phyloP scores from a whole-genome alignment of 1,140 invertebrate species.

The Saccostrea cuccullata region DNA sequence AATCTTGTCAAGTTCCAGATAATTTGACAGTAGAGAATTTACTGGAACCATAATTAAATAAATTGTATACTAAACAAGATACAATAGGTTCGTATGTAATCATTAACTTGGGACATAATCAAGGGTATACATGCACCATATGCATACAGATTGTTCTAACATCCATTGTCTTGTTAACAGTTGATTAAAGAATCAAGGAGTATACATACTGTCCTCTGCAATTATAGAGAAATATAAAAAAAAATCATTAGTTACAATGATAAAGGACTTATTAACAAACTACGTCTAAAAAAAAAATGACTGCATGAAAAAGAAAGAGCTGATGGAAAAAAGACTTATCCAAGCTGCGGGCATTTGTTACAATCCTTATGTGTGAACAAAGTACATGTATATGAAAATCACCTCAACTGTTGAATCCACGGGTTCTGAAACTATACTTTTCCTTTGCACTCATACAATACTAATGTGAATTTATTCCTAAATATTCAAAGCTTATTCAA shows the following conservation, averaged over 20 bases:
- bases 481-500: too few species aligned
- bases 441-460: too few species aligned
- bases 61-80: neutral
- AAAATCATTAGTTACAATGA: neutral
- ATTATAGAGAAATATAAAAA: neutral
- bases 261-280: neutral
- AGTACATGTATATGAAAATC: too few species aligned
- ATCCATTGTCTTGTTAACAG: neutral
- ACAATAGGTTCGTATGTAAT: neutral
- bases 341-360: too few species aligned
- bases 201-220: conserved; percentile 49
- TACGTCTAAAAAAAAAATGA: too few species aligned
- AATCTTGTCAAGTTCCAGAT: neutral
- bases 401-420: too few species aligned
- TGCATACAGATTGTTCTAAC: neutral
- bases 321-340: too few species aligned
- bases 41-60: neutral
- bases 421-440: too few species aligned
- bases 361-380: too few species aligned
- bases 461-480: too few species aligned
- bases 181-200: neutral
- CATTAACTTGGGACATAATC: neutral
- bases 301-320: too few species aligned
- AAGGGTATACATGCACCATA: neutral
- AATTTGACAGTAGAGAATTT: neutral